Conservation (phyloP, 2,888 invertebrate species). For the Caenorhabditis parvicauda region DNA sequence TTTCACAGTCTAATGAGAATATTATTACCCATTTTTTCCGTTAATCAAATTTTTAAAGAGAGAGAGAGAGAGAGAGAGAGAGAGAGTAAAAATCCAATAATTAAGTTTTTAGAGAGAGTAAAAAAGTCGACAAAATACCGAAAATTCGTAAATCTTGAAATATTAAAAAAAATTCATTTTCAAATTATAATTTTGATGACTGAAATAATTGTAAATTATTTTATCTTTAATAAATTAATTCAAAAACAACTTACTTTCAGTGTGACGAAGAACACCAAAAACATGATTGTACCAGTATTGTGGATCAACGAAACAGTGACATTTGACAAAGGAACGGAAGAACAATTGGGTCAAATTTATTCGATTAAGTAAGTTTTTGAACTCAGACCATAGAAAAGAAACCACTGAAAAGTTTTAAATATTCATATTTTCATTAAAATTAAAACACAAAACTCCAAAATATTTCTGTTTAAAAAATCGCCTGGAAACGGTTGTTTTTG, state of each 20-base stretch:
- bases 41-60: too few species aligned
- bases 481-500: neutral
- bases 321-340: slow-evolving; percentile 50
- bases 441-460: neutral
- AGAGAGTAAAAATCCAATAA: too few species aligned
- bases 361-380: slow-evolving; percentile 12
- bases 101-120: too few species aligned
- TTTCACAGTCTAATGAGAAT: too few species aligned
- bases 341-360: slow-evolving; percentile 31
- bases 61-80: too few species aligned
- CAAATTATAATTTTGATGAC: neutral
- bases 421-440: too few species aligned
- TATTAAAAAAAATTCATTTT: neutral
- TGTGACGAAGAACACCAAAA: slow-evolving; percentile 25
- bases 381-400: too few species aligned
- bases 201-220: slow-evolving; percentile 2
- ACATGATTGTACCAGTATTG: slow-evolving; percentile 51
- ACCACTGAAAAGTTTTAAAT: too few species aligned
- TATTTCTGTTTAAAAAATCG: neutral
- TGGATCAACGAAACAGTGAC: slow-evolving; percentile 59
- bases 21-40: too few species aligned
- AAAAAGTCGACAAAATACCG: too few species aligned
- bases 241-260: slow-evolving; percentile 16
- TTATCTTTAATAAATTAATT: too few species aligned
- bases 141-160: too few species aligned